Percentiles rank a stretch among this genome's conserved stretches.
Evolutionary conservation across 2,888 invertebrate species (phyloP).

Genomic region (Patella depressa): DNA sequence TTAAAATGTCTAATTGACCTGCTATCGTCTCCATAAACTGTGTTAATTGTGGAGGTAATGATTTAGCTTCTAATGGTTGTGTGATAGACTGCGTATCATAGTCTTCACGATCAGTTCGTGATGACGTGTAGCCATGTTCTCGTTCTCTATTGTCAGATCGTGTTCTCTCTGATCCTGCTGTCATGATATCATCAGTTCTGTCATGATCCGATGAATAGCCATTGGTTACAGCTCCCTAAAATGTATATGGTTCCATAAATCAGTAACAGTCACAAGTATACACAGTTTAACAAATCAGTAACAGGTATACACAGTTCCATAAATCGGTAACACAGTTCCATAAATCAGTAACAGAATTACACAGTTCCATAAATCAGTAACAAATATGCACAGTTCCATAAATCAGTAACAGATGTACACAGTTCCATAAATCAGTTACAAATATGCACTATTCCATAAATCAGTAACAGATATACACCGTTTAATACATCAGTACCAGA

Average conservation of each 20-base stretch:
- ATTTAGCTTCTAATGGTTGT: slow-evolving; percentile 57
- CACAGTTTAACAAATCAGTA: neutral
- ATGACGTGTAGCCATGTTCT: neutral
- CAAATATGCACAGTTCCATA: neutral
- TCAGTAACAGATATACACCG: neutral
- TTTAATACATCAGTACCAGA: neutral
- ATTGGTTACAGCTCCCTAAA: neutral
- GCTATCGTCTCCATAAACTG: slow-evolving; percentile 70
- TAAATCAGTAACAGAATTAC: neutral
- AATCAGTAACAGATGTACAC: neutral
- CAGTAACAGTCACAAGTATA: neutral
- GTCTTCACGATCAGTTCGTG: neutral
- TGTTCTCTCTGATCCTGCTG: neutral
- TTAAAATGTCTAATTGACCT: slow-evolving; percentile 71
- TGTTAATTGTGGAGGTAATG: slow-evolving; percentile 59
- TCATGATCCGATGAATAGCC: neutral
- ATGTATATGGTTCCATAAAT: neutral
- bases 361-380: neutral
- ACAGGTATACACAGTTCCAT: neutral
- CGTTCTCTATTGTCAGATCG: neutral
- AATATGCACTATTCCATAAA: neutral
- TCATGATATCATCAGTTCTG: too few species aligned
- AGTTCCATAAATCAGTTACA: neutral
- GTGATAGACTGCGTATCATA: slow-evolving; percentile 38
- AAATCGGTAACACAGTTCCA: neutral